Evolutionary conservation across 2,888 invertebrate species (phyloP), one percentile per base, ranked within the genome.

Genomic region (Drosophila suboccidentalis): DNA sequence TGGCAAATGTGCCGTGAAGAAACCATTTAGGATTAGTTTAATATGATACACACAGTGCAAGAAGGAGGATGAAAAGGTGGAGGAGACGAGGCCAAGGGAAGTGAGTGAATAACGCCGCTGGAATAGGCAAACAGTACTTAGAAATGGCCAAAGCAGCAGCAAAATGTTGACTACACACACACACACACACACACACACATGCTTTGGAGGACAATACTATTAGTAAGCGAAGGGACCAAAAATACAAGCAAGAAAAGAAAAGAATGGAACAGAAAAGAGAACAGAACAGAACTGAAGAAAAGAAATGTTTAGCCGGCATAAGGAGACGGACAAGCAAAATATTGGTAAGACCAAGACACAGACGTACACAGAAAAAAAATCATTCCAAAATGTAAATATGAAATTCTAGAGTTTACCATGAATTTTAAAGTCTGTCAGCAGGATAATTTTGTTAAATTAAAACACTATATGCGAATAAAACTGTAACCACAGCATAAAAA

Each of bases 11-110:
- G 84, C 90, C 91, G 90, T 90, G 81, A 91, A 90, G 90, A 89
- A 91, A 87, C 90, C 91, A 91, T 91, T 91, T 91, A 90, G 91
- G 91, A 91, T 91, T 91, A 91, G 90, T 90, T 91, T 91, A 90
- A 91, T 91, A 91, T 90, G 88, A 91, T 89, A 88, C 87, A 84
- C 67, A 76, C 54, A 57, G 29, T 49, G 43, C 46, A 26, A 50
- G 22, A 39, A 8, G 9, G 26, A n/a, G 46, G 26, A 44, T 6
- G 44, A n/a, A 50, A 13, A 41, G 29, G 10, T 26, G 26, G 38
- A 26, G 47, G 10, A 55, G 22, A 51, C 22, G 41, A 15, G 47
- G 19, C 29, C 38, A 32, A 32, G 36, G 41, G 11, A 19, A 22
- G 32, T 32, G 34, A 29, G 44, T 34, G 55, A 82, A 90, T 80